phyloP scores from a whole-genome alignment of 30 jellyfish, hydroid and myxozoan species.

The Hydra vulgaris region DNA sequence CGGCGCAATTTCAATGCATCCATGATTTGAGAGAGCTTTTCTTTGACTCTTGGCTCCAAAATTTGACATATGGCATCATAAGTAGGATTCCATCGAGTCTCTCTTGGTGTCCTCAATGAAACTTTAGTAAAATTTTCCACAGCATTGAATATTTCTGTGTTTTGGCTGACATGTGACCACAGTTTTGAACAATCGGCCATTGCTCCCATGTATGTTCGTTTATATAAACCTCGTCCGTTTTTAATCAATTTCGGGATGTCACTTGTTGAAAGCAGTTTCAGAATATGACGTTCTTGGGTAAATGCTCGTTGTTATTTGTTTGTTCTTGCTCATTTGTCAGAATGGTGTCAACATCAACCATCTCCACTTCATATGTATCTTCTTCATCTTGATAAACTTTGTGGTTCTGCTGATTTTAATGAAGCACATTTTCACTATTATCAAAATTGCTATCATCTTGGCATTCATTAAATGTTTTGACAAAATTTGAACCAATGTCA shows the following conservation, averaged over 20 bases:
- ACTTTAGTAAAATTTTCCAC: neutral
- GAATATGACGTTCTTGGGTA: too few relatives aligned
- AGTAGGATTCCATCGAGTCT: neutral
- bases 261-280: neutral
- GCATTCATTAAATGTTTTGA: neutral
- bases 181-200: neutral
- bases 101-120: neutral
- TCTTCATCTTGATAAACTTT: neutral
- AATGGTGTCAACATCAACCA: neutral
- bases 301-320: neutral
- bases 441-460: neutral
- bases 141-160: neutral
- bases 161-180: neutral
- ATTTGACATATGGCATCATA: neutral
- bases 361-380: neutral
- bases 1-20: neutral
- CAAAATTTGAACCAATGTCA: neutral
- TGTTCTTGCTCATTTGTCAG: neutral
- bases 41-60: neutral
- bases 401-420: neutral
- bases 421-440: neutral
- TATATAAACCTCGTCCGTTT: neutral
- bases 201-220: neutral
- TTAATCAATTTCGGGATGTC: neutral
- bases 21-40: neutral